Evolutionary conservation across 2,113 vertebrate genomes (phyloP), one percentile per base, ranked within the genome.

Genomic region (Barnardius zonarius): DNA sequence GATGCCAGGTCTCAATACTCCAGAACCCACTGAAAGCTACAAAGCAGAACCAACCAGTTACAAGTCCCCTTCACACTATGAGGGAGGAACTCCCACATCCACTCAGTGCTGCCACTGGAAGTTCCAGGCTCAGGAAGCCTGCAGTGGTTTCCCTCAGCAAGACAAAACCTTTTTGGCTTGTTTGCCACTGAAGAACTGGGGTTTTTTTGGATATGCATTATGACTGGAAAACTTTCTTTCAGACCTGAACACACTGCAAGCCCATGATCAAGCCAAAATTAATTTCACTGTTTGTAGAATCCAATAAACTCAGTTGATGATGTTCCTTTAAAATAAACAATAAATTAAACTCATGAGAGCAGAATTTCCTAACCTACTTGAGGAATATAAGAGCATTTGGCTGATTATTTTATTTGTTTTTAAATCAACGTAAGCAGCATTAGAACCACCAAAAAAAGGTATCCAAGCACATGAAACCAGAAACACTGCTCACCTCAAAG

Each of bases 401-500:
- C 17, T 41, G 70, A 70, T 64, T 37, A 39, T 52, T 41, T 14
- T 59, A 41, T 77, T 62, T 63, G 73, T 33, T 51, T 78, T 69
- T 14, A 30, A 75, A 74, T 88, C 17, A 73, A 83, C 44, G 28
- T 62, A 88, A 90, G 69, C 25, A 83, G 57, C 76, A 88, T 67
- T 43, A 88, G 33, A 46, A 81, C n/a, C 51, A 83, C 41, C 54
- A 84, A 49, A 70, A 37, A 28, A 73, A 80, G 78, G 49, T 18
- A 69, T 13, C 54, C 11, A 41, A 73, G 55, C 55, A 23, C 20
- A 64, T 27, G 16, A 55, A 30, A 75, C 30, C 28, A 52, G n/a
- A 57, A 72, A 55, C 28, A 66, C 4, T 19, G 97, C 99, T 98
- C 97, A 99, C 99, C 91, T 99, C 99, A 96, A 99, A 99, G 59